phyloP scores from a whole-genome alignment of 2,888 invertebrate genomes.

The Cryptocheilus praepositus region DNA sequence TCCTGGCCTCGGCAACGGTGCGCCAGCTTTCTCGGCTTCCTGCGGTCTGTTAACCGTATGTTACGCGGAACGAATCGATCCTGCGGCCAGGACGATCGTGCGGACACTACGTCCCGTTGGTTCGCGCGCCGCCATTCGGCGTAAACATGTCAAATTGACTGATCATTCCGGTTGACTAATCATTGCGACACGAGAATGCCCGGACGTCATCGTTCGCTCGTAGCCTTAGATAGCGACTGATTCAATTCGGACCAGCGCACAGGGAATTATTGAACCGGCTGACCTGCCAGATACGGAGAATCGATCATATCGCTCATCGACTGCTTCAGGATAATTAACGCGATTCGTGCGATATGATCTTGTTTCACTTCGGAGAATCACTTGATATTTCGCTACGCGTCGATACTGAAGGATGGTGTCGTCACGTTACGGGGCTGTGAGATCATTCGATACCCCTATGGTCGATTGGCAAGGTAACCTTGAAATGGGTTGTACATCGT shows the following conservation, averaged over 20 bases:
- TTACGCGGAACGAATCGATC: no score
- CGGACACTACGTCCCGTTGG: no score
- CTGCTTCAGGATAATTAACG: background rate
- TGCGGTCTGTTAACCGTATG: no score
- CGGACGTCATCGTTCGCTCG: constrained; percentile 10
- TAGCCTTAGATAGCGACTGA: constrained; percentile 26
- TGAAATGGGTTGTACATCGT: no score
- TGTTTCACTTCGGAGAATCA: background rate
- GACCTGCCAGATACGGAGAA: constrained; percentile 27
- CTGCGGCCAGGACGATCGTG: no score
- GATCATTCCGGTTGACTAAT: constrained; percentile 43
- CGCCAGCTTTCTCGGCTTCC: no score
- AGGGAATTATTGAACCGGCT: constrained; percentile 39
- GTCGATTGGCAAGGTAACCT: no score
- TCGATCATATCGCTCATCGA: constrained; percentile 19
- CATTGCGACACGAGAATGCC: constrained; percentile 31
- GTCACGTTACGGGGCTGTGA: no score
- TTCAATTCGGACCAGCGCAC: constrained; percentile 37
- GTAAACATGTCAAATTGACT: constrained; percentile 29
- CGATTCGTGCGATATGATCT: background rate
- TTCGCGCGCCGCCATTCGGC: constrained; percentile 11
- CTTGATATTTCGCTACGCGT: background rate
- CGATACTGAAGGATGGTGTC: no score
- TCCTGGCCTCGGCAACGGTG: no score
- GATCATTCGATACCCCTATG: no score